Conservation (phyloP, 2,888 invertebrate species). For the Trissolcus brochymenae region DNA sequence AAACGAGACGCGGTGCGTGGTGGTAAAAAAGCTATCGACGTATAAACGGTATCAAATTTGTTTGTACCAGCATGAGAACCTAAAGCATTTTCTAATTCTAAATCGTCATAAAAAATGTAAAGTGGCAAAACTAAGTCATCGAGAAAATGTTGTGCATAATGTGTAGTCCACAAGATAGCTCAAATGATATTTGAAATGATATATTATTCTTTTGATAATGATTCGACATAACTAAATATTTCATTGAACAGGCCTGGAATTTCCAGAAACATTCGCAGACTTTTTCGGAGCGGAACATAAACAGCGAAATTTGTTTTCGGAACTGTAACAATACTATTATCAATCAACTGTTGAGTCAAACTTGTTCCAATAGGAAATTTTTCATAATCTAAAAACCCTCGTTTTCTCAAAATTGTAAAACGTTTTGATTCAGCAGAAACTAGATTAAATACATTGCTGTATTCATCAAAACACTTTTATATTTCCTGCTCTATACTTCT, state of each 20-base stretch:
- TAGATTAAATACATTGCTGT: neutral
- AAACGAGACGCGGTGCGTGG: neutral
- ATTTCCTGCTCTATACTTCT: too few relatives aligned
- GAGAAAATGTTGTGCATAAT: too few relatives aligned
- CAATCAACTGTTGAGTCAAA: neutral
- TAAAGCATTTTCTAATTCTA: too few relatives aligned
- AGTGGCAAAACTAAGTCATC: too few relatives aligned
- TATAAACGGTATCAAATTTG: slow-evolving; percentile 10
- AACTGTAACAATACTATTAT: neutral
- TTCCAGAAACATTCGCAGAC: too few relatives aligned
- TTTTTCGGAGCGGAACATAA: too few relatives aligned
- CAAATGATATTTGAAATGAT: too few relatives aligned
- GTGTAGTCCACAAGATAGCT: too few relatives aligned
- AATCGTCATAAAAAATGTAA: too few relatives aligned
- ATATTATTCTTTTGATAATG: too few relatives aligned
- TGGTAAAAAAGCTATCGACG: slow-evolving; percentile 14
- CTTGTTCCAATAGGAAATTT: slow-evolving; percentile 11
- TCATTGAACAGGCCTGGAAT: too few relatives aligned
- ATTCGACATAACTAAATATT: too few relatives aligned
- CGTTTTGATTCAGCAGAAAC: slow-evolving; percentile 12
- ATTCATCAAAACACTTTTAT: slow-evolving; percentile 17
- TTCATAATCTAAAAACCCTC: slow-evolving; percentile 10
- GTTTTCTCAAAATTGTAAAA: slow-evolving; percentile 11
- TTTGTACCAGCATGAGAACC: slow-evolving; percentile 7
- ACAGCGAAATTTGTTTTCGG: neutral